Conservation (phyloP, 2,888 invertebrate genomes). For the Clanis bilineata region DNA sequence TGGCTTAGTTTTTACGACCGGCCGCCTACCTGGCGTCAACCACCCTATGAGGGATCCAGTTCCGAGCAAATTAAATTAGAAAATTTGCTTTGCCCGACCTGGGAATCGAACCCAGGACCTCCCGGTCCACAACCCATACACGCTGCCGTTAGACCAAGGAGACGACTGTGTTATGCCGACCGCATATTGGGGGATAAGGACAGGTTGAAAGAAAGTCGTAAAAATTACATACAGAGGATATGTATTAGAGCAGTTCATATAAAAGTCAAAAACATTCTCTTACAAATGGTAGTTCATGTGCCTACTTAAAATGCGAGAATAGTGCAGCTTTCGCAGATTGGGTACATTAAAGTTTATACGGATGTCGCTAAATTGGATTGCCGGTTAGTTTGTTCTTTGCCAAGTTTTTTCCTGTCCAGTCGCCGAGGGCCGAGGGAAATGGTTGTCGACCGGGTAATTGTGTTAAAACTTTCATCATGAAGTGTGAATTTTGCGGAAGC, state of each 20-base stretch:
- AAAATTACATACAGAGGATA: neutral
- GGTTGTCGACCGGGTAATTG: conserved; percentile 75
- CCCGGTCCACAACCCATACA: too few species aligned
- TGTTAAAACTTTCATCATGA: conserved; percentile 80
- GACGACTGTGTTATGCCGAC: too few species aligned
- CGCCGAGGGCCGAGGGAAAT: conserved; percentile 66
- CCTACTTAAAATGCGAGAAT: conserved; percentile 66
- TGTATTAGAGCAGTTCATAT: too few species aligned
- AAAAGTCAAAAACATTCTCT: neutral
- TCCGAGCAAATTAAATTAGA: too few species aligned
- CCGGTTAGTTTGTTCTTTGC: conserved; percentile 78
- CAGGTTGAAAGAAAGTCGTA: too few species aligned
- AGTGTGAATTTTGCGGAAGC: conserved; percentile 74
- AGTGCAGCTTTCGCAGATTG: conserved; percentile 70
- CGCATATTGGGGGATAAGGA: too few species aligned
- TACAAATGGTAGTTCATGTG: conserved; percentile 34
- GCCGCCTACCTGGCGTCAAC: too few species aligned
- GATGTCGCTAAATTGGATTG: conserved; percentile 76
- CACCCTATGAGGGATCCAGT: too few species aligned
- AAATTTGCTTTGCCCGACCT: too few species aligned
- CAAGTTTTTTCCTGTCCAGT: conserved; percentile 76
- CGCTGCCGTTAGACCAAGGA: too few species aligned
- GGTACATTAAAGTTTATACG: conserved; percentile 79
- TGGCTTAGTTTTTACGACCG: too few species aligned
- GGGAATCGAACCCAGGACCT: too few species aligned